phyloP scores from a whole-genome alignment of 2,113 vertebrate genomes.

The Malurus elegans region DNA sequence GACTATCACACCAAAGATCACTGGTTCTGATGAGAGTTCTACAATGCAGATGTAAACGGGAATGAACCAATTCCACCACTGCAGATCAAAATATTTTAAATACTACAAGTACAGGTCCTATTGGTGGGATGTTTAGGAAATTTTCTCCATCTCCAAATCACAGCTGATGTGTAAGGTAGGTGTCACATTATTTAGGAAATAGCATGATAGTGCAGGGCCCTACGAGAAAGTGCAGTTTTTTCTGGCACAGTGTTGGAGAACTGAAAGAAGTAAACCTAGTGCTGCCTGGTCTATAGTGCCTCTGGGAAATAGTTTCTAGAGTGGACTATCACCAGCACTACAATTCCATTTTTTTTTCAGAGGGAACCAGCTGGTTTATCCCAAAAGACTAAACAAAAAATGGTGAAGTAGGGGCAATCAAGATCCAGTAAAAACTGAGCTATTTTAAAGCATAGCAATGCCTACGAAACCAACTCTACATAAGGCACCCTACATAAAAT shows the following conservation, averaged over 20 bases:
- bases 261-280: not conserved
- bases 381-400: not conserved
- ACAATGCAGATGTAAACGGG: rapidly evolving
- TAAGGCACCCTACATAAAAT: not conserved
- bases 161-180: not conserved
- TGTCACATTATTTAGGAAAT: not conserved
- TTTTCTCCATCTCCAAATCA: not conserved
- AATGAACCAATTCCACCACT: not conserved
- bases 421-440: not conserved
- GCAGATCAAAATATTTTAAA: not conserved
- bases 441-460: not conserved
- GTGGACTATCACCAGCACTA: not conserved
- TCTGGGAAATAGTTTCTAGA: not conserved
- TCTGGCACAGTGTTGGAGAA: not conserved
- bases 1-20: not conserved
- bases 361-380: not conserved
- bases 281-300: not conserved
- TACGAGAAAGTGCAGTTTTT: not conserved
- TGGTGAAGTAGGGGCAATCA: not conserved
- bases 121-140: not conserved
- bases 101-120: not conserved
- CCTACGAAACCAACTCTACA: not conserved
- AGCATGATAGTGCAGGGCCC: not conserved
- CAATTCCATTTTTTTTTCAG: not conserved
- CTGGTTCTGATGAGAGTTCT: not conserved